Evolutionary conservation across 1,140 invertebrate genomes (phyloP), one percentile per base, ranked within the genome.

Genomic region (Trichoplusia ni): DNA sequence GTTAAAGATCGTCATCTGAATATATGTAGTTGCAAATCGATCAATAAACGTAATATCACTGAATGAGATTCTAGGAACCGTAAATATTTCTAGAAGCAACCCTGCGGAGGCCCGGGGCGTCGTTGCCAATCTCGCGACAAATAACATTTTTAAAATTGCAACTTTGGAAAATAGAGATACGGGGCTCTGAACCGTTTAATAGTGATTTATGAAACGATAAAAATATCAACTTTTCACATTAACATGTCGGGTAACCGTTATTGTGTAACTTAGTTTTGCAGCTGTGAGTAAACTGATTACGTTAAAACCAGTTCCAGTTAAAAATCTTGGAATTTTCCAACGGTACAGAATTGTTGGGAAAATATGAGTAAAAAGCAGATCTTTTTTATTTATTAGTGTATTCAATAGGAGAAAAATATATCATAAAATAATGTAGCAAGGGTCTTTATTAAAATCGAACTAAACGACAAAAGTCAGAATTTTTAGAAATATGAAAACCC

Each of bases 111-210:
- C 58, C 47, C 38, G 35, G 23, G 47, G 53, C 42, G 27, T 16
- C 13, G 51, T 40, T 53, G 46, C 64, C 64, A 67, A 62, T 67
- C 59, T 67, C 59, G 38, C 25, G 59, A 62, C 65, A 67, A 67
- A 67, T 67, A 62, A 51, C 51, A 67, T 67, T 70, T 64, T 62
- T 58, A 65, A 70, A 62, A 63, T 59, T 66, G 58, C 63, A 49
- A 62, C 63, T 59, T 65, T 44, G 27, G 63, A 53, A 62, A 65
- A 58, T 54, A 33, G 51, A 56, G 65, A 62, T 67, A 47, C 13
- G 42, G 13, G n/a, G 40, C 33, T 53, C 25, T 37, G 40, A 44
- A 58, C 18, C 64, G 63, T 59, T 69, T 61, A 67, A 64, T 61
- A 60, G 13, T 69, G 61, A 64, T 69, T 69, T 69, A 64, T 46